These are phyloP conservation scores for Mesorhabditis spiculigera DNA, from an alignment of 2,888 invertebrate genomes.

Conservation along the genomic window DNA sequence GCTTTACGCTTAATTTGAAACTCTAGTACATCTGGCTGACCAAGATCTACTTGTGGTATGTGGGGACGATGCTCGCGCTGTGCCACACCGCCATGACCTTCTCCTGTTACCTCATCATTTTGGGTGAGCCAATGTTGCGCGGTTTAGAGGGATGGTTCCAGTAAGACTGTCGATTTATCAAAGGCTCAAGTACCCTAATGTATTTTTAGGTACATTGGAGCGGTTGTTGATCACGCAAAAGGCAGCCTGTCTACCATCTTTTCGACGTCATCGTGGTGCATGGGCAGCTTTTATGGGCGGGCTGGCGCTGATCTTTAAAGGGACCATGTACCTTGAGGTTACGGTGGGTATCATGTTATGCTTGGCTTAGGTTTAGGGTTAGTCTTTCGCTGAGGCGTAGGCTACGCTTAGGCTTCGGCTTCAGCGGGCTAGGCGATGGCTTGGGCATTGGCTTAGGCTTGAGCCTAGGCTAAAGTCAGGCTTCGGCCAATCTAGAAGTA, in stretches of 20 bases:
- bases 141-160: too few relatives aligned
- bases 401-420: too few relatives aligned
- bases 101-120: slow-evolving; percentile 49
- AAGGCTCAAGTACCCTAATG: too few relatives aligned
- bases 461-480: too few relatives aligned
- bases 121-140: slow-evolving; percentile 17
- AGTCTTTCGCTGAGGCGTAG: too few relatives aligned
- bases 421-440: too few relatives aligned
- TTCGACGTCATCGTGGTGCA: slow-evolving; percentile 32
- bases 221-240: slow-evolving; percentile 38
- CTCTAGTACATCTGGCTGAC: slow-evolving; percentile 46
- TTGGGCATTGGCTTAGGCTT: too few relatives aligned
- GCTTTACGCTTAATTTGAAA: not conserved
- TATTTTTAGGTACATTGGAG: slow-evolving; percentile 40
- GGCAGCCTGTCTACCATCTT: slow-evolving; percentile 26
- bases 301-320: slow-evolving; percentile 39
- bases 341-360: slow-evolving; percentile 17
- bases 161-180: too few relatives aligned
- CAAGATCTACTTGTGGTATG: slow-evolving; percentile 44
- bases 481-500: too few relatives aligned
- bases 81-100: slow-evolving; percentile 55
- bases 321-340: slow-evolving; percentile 48
- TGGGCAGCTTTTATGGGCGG: slow-evolving; percentile 42
- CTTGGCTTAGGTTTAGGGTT: too few relatives aligned
- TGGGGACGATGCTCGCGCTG: slow-evolving; percentile 48